Evolutionary conservation across 2,113 vertebrate species (phyloP).

Genomic region (Colossoma macropomum): DNA sequence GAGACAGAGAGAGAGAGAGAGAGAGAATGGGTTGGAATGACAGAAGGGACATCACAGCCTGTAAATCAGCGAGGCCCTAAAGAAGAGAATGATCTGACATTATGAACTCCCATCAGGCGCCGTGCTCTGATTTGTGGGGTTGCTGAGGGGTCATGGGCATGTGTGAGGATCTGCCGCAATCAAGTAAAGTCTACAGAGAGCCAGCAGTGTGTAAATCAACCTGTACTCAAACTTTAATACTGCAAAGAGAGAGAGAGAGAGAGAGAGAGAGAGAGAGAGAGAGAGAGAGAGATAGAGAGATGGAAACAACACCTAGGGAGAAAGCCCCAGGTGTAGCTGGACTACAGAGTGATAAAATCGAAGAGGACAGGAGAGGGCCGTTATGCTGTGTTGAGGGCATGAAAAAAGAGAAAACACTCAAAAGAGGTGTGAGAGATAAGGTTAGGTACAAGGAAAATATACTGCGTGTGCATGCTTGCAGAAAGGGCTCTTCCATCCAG

Average conservation of each 20-base stretch:
- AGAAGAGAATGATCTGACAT: slow-evolving; percentile 64
- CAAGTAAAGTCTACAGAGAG: slow-evolving; percentile 57
- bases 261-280: slow-evolving; percentile 10
- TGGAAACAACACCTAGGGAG: neutral
- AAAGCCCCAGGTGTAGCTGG: neutral
- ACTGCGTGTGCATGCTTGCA: neutral
- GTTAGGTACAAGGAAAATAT: neutral
- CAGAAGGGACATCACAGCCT: slow-evolving; percentile 54
- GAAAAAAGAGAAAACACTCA: neutral
- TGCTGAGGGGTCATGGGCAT: slow-evolving; percentile 62
- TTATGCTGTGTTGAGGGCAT: neutral
- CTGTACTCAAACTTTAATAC: neutral
- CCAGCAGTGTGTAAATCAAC: slow-evolving; percentile 62
- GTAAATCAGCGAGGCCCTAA: slow-evolving; percentile 67
- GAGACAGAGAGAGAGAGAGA: slow-evolving; percentile 5
- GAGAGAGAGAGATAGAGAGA: neutral
- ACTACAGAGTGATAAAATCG: slow-evolving; percentile 1
- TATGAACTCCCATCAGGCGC: slow-evolving; percentile 53
- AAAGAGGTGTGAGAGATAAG: slow-evolving; percentile 4
- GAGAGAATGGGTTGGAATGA: slow-evolving; percentile 45
- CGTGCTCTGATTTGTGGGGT: slow-evolving; percentile 67
- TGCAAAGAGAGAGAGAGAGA: slow-evolving; percentile 23
- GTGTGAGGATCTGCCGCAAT: slow-evolving; percentile 64
- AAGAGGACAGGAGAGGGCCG: neutral
- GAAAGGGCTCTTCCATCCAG: neutral